Evolutionary conservation across 2,797 vertebrate genomes (phyloP).

Genomic region (Aldrovandia affinis): DNA sequence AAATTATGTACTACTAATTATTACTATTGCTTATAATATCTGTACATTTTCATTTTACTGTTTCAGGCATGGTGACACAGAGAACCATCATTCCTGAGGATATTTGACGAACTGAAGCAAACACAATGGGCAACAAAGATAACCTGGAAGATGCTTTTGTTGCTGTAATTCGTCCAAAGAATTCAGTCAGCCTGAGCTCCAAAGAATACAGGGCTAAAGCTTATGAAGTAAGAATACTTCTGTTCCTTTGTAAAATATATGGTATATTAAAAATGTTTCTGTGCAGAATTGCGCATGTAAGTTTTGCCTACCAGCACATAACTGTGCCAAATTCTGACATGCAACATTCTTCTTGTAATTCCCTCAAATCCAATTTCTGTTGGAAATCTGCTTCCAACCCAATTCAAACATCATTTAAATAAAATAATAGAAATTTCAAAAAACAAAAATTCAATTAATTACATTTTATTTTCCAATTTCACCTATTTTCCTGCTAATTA

Average conservation of each 20-base stretch:
- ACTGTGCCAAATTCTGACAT: too few species aligned
- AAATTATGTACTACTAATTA: too few species aligned
- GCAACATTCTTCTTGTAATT: too few species aligned
- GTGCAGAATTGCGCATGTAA: not conserved
- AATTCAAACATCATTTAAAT: not conserved
- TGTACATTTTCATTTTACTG: not conserved
- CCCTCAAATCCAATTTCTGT: too few species aligned
- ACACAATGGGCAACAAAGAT: conserved; percentile 91
- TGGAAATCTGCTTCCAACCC: too few species aligned
- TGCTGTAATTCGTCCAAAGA: conserved; percentile 96
- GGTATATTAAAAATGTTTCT: not conserved
- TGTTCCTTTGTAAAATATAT: not conserved
- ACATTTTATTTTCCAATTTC: not conserved
- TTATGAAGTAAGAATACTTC: conserved; percentile 83
- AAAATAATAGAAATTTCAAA: not conserved
- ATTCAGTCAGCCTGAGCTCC: conserved; percentile 90
- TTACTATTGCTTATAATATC: not conserved
- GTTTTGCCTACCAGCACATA: not conserved
- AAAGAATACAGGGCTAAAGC: conserved; percentile 96
- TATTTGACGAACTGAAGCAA: conserved; percentile 25
- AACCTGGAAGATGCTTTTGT: conserved; percentile 87
- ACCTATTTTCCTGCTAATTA: not conserved
- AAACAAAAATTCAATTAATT: not conserved
- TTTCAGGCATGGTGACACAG: conserved; percentile 24
- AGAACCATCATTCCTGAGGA: not conserved